A percentile compares a stretch with the other conserved stretches of the same genome.
Evolutionary conservation across 2,113 vertebrate genomes (phyloP).

Genomic region (Menura novaehollandiae): DNA sequence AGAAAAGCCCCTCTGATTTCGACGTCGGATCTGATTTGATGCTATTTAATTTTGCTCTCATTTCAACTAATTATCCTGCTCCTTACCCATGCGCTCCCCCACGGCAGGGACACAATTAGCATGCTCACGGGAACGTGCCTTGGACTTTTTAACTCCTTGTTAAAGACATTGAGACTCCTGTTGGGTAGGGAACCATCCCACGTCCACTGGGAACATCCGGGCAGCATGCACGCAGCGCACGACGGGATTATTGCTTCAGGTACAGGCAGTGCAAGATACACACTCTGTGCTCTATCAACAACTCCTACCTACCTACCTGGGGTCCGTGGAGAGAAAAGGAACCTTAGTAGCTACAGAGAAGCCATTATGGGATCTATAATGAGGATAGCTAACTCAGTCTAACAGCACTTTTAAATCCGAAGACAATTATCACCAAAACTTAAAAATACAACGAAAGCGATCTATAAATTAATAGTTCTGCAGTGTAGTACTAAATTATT

Average conservation of each 20-base stretch:
- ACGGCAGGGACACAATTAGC: slow-evolving; percentile 35
- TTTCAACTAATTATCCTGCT: slow-evolving; percentile 18
- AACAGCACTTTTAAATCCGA: slow-evolving; percentile 75
- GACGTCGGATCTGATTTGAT: background rate
- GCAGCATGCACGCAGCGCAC: slow-evolving; percentile 72
- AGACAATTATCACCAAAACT: slow-evolving; percentile 72
- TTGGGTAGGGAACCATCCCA: slow-evolving; percentile 60
- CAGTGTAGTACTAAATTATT: slow-evolving; percentile 64
- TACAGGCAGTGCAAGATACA: slow-evolving; percentile 67
- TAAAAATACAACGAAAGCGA: slow-evolving; percentile 68
- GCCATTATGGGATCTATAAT: slow-evolving; percentile 56
- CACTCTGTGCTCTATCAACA: slow-evolving; percentile 53
- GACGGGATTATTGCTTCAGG: slow-evolving; percentile 77
- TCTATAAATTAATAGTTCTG: slow-evolving; percentile 65
- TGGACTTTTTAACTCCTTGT: background rate
- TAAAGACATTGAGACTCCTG: slow-evolving; percentile 34
- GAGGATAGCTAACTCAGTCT: slow-evolving; percentile 55
- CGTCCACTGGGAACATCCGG: slow-evolving; percentile 62
- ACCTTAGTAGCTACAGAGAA: slow-evolving; percentile 63
- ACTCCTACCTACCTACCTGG: slow-evolving; percentile 63
- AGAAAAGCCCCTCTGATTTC: slow-evolving; percentile 29
- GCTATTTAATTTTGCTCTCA: slow-evolving; percentile 16
- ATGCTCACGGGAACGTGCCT: slow-evolving; percentile 43
- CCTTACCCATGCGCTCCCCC: background rate
- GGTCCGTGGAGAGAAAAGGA: slow-evolving; percentile 62